Conservation (phyloP, 2,797 vertebrate genomes). For the Glyptemys insculpta region DNA sequence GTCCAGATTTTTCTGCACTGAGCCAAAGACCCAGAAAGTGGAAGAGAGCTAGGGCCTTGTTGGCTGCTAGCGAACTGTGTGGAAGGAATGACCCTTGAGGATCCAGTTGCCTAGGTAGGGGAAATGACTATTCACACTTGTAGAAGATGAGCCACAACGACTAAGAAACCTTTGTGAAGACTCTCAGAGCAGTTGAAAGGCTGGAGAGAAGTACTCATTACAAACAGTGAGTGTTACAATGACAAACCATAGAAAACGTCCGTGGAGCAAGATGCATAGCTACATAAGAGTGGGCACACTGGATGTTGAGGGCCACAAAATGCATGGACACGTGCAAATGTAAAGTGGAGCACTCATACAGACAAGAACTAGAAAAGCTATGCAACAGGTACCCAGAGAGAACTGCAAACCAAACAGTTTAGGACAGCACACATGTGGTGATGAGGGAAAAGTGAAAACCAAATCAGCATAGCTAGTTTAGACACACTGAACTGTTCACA, state of each 20-base stretch:
- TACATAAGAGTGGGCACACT: not conserved
- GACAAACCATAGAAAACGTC: not conserved
- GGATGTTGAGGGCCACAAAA: not conserved
- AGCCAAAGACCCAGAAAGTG: not conserved
- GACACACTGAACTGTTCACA: not conserved
- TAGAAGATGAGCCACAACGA: not conserved
- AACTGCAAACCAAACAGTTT: not conserved
- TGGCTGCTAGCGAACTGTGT: not conserved
- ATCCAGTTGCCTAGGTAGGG: not conserved
- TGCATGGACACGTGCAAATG: not conserved
- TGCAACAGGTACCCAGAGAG: not conserved
- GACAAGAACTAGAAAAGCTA: not conserved
- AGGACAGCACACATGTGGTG: rapidly evolving
- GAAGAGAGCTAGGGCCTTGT: not conserved
- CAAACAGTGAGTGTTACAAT: not conserved
- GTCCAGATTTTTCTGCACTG: not conserved
- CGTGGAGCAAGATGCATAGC: not conserved
- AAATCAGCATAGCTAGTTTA: rapidly evolving
- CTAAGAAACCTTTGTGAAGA: not conserved
- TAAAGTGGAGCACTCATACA: not conserved
- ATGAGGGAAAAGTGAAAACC: not conserved
- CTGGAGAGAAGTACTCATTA: not conserved
- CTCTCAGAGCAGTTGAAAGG: not conserved
- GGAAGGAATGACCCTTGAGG: not conserved
- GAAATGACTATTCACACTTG: not conserved